Percentiles rank a stretch among this genome's conserved stretches.
Evolutionary conservation across 2,797 vertebrate genomes (phyloP).

Genomic region (Amphiprion clarkii): DNA sequence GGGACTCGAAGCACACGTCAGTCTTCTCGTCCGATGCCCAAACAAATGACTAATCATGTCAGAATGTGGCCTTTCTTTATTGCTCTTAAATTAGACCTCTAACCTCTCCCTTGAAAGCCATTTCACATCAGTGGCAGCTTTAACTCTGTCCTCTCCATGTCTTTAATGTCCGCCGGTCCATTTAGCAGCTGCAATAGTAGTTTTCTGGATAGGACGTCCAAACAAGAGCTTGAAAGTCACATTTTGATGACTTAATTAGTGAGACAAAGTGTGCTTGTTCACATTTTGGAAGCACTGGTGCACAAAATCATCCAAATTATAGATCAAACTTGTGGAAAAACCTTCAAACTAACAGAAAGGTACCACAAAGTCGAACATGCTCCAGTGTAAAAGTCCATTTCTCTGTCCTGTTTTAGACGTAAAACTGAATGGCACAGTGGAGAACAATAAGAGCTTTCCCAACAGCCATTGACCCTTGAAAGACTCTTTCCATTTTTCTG

Average conservation of each 20-base stretch:
- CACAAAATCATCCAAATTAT: not conserved
- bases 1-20: conserved; percentile 59
- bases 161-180: not conserved
- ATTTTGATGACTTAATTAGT: not conserved
- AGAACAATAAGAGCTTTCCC: conserved; percentile 56
- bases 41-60: conserved; percentile 65
- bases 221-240: not conserved
- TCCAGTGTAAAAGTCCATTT: not conserved
- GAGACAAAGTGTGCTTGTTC: too few species aligned
- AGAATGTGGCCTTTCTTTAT: conserved; percentile 47
- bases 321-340: not conserved
- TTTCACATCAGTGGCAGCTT: conserved; percentile 38
- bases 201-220: not conserved
- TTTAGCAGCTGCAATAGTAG: not conserved
- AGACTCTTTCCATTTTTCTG: conserved; percentile 48
- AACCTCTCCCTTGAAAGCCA: conserved; percentile 59
- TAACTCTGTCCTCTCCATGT: not conserved
- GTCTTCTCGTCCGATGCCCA: conserved; percentile 54
- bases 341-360: not conserved
- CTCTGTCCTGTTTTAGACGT: conserved; percentile 1
- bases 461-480: conserved; percentile 25
- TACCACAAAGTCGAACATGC: not conserved
- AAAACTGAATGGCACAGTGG: conserved; percentile 34
- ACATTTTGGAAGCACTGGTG: not conserved
- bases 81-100: conserved; percentile 44